phyloP scores from a whole-genome alignment of 2,888 invertebrate species.

The Metellina segmentata region DNA sequence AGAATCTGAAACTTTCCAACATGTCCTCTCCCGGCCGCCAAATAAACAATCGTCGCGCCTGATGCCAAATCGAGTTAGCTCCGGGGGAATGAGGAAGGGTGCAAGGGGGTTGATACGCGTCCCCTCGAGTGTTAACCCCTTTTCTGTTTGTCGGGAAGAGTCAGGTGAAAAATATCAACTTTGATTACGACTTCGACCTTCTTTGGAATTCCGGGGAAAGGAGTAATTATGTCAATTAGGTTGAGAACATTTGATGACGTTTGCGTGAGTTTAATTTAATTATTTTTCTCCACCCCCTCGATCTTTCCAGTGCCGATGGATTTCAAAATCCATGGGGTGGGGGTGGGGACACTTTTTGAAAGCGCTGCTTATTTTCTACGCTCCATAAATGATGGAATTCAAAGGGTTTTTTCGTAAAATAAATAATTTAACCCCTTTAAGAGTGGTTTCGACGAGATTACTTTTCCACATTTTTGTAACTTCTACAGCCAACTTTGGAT shows the following conservation, averaged over 20 bases:
- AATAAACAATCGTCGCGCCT: conserved; percentile 36
- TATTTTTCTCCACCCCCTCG: not conserved
- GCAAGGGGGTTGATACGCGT: not conserved
- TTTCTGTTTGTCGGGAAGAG: not conserved
- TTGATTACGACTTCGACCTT: not conserved
- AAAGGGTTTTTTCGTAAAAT: no score
- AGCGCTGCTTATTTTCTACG: no score
- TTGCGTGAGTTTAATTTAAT: not conserved
- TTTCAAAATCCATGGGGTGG: no score
- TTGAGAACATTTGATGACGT: not conserved
- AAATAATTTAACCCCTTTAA: no score
- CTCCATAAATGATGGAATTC: no score
- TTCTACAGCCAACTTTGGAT: no score
- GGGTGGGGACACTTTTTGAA: no score
- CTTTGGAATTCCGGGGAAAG: not conserved
- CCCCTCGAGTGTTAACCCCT: conserved; percentile 8
- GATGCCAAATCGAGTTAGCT: conserved; percentile 19
- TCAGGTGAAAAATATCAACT: conserved; percentile 1
- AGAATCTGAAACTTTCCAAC: conserved; percentile 20
- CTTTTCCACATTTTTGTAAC: no score
- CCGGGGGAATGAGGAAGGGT: conserved; percentile 10
- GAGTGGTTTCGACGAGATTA: no score
- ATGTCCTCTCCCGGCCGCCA: not conserved
- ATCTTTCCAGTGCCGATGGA: no score
- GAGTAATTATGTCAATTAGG: not conserved